Evolutionary conservation across 2,113 vertebrate species (phyloP).

Genomic region (Nothocercus nigrocapillus): DNA sequence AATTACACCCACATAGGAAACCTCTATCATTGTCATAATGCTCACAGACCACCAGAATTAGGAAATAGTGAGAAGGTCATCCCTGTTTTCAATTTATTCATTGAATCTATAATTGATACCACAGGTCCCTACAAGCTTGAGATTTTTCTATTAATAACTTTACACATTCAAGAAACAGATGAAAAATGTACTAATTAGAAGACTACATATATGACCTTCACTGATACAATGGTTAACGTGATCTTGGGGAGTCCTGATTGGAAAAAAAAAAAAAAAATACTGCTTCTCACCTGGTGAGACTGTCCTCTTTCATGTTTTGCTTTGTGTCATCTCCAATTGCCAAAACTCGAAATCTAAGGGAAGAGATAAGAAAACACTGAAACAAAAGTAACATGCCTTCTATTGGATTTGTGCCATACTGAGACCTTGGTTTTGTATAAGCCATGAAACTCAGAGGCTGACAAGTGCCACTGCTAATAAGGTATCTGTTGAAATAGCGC

Average conservation of each 20-base stretch:
- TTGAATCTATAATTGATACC: neutral
- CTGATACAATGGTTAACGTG: neutral
- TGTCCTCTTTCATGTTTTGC: constrained; percentile 69
- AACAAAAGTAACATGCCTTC: neutral
- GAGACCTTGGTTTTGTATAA: neutral
- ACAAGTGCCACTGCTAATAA: neutral
- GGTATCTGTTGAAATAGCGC: neutral
- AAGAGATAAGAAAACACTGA: neutral
- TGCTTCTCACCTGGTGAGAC: constrained; percentile 71
- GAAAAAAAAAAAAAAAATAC: neutral
- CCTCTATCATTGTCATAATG: neutral
- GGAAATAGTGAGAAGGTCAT: neutral
- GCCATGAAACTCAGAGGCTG: neutral
- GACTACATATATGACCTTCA: neutral
- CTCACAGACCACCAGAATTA: neutral
- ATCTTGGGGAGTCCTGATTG: neutral
- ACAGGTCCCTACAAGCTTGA: neutral
- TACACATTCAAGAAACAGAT: neutral
- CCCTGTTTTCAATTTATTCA: neutral
- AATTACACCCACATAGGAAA: neutral
- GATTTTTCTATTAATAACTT: neutral
- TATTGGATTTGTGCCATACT: neutral
- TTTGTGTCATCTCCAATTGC: constrained; percentile 80
- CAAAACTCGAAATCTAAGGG: constrained; percentile 86
- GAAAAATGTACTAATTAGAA: neutral